Percentiles rank a stretch among this genome's conserved stretches.
These are phyloP conservation scores for Epiblema foenella DNA, from an alignment of 2,888 invertebrate species.

Conservation along the genomic window DNA sequence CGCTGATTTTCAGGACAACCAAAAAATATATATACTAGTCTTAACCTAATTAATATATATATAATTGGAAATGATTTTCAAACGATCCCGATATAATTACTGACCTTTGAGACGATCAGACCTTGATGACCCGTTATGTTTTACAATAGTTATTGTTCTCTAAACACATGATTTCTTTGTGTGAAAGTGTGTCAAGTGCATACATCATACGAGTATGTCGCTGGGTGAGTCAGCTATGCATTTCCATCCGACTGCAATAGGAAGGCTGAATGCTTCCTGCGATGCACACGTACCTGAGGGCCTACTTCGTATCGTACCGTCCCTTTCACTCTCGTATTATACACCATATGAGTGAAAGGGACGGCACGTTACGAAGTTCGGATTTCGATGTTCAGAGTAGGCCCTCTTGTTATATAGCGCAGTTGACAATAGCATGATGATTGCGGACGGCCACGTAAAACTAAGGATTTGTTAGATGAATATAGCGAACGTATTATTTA, in stretches of 20 bases:
- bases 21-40: too few relatives aligned
- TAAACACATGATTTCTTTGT: constrained; percentile 47
- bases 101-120: constrained; percentile 9
- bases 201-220: constrained; percentile 29
- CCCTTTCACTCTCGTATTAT: too few relatives aligned
- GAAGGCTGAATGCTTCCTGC: constrained; percentile 25
- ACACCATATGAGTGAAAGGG: too few relatives aligned
- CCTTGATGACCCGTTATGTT: constrained; percentile 24
- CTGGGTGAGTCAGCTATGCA: constrained; percentile 44
- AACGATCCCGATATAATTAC: neutral
- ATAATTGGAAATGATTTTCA: neutral
- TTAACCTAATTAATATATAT: too few relatives aligned
- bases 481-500: too few relatives aligned
- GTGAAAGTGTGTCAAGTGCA: constrained; percentile 48
- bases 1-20: too few relatives aligned
- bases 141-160: constrained; percentile 31
- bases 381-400: too few relatives aligned
- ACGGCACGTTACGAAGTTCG: too few relatives aligned
- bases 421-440: neutral
- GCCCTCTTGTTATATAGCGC: too few relatives aligned
- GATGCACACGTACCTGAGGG: constrained; percentile 11
- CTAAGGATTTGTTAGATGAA: too few relatives aligned
- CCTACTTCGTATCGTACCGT: too few relatives aligned
- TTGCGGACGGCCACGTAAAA: neutral
- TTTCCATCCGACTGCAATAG: constrained; percentile 32